Conservation (phyloP, 2,888 invertebrate species). For the Rhingia campestris region DNA sequence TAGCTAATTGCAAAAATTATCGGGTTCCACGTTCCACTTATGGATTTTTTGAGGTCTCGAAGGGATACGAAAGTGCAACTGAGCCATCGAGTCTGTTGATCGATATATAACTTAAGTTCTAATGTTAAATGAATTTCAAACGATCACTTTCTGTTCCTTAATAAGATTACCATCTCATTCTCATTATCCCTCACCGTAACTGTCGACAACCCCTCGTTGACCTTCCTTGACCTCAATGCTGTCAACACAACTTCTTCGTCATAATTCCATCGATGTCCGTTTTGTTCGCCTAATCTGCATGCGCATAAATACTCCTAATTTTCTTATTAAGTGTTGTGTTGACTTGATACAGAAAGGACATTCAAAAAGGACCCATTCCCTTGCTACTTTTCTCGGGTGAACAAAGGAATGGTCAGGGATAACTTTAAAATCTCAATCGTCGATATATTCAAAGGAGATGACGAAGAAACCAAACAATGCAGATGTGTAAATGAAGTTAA, state of each 20-base stretch:
- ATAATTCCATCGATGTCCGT: constrained; percentile 4
- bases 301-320: constrained; percentile 63
- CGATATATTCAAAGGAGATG: constrained; percentile 47
- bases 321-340: constrained; percentile 59
- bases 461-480: constrained; percentile 41
- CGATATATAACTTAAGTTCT: no score
- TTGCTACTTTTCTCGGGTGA: background rate
- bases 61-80: no score
- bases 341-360: constrained; percentile 51
- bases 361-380: constrained; percentile 32
- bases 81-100: no score
- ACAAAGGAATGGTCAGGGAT: constrained; percentile 57
- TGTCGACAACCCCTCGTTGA: constrained; percentile 53
- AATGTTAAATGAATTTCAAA: no score
- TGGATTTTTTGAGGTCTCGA: no score
- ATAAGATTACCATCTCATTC: no score
- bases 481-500: constrained; percentile 63
- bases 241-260: constrained; percentile 60
- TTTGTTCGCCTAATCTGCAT: constrained; percentile 50
- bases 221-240: constrained; percentile 63
- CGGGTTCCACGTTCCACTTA: no score
- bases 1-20: no score
- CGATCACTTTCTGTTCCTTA: no score
- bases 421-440: constrained; percentile 33
- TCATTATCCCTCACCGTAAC: constrained; percentile 8